A percentile compares a stretch with the other conserved stretches of the same genome.
Conservation (phyloP, 2,888 invertebrate genomes). For the Hypolimnas misippus region DNA sequence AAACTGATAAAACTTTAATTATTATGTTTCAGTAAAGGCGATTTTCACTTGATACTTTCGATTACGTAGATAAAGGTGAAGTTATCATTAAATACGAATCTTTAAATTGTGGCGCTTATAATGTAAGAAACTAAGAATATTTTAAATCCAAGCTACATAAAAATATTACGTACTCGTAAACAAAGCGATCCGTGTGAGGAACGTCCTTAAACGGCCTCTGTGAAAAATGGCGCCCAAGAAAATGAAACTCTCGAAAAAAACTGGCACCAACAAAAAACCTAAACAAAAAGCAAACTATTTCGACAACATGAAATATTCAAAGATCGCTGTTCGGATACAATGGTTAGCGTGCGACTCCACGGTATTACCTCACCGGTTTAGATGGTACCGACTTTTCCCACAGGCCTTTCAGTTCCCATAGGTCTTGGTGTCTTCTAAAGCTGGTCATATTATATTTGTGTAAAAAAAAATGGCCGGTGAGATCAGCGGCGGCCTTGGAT, state of each 20-base stretch:
- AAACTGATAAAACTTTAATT: constrained; percentile 16
- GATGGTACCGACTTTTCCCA: constrained; percentile 43
- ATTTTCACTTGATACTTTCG: constrained; percentile 12
- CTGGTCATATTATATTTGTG: constrained; percentile 59
- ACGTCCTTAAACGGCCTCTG: constrained; percentile 53
- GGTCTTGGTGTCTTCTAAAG: constrained; percentile 51
- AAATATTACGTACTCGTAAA: background rate
- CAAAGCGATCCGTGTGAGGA: constrained; percentile 23
- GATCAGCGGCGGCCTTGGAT: constrained; percentile 75
- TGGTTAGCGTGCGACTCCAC: constrained; percentile 57
- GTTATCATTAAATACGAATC: background rate
- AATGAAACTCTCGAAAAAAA: constrained; percentile 67
- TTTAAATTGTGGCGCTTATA: background rate
- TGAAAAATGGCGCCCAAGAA: constrained; percentile 69
- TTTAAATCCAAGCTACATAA: background rate
- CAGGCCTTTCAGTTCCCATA: constrained; percentile 46
- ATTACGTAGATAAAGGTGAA: constrained; percentile 12
- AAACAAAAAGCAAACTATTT: constrained; percentile 58
- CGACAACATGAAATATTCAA: constrained; percentile 68
- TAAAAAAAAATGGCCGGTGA: constrained; percentile 71
- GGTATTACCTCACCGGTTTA: constrained; percentile 50
- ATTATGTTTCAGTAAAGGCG: constrained; percentile 10
- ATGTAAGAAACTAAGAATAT: background rate
- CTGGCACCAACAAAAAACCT: constrained; percentile 47
- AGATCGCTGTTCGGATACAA: constrained; percentile 52